These are phyloP conservation scores for Rynchops niger DNA, from an alignment of 2,113 vertebrate species.

Conservation along the genomic window DNA sequence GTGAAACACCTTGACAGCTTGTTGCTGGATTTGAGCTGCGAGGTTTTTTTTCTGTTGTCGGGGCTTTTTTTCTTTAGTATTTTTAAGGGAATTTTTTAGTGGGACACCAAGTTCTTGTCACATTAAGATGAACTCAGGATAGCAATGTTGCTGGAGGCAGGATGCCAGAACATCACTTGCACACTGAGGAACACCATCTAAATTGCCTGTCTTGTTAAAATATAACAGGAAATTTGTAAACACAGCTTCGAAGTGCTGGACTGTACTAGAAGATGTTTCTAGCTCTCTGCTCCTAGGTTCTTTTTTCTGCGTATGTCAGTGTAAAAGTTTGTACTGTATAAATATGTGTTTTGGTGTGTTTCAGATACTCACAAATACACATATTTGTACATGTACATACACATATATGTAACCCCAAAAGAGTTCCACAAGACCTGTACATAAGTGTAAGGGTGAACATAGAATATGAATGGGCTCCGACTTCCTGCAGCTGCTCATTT, in stretches of 20 bases:
- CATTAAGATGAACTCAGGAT: neutral
- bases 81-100: constrained; percentile 8
- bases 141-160: constrained; percentile 9
- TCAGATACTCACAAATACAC: neutral
- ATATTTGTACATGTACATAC: fast-evolving
- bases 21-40: neutral
- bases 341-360: neutral
- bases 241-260: neutral
- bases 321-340: neutral
- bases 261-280: neutral
- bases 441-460: neutral
- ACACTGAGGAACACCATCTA: neutral
- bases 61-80: neutral
- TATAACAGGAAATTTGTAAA: neutral
- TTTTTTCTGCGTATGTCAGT: neutral
- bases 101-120: constrained; percentile 31
- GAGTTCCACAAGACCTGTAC: no score
- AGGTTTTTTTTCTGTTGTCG: neutral
- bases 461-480: neutral
- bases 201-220: constrained; percentile 33
- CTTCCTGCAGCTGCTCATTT: neutral
- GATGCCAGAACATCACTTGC: constrained; percentile 3
- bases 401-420: neutral
- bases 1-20: neutral
- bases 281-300: neutral